Percentiles rank a stretch among this genome's conserved stretches.
phyloP scores from a whole-genome alignment of 2,888 invertebrate genomes.

The Ecliptopera silaceata region DNA sequence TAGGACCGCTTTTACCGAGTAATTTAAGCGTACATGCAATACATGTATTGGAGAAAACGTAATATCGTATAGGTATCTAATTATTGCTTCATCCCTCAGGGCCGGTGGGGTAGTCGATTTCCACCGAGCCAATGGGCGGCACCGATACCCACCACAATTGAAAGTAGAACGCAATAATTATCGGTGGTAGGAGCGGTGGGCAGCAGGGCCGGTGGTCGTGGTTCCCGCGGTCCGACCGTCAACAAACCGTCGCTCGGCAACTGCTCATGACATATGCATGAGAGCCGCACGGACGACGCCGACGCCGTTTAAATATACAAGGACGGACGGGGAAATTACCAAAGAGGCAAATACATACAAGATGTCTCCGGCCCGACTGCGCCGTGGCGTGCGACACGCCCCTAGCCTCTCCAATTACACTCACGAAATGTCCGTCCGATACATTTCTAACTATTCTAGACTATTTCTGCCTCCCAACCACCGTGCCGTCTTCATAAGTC shows the following conservation, averaged over 20 bases:
- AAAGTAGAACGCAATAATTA: slow-evolving; percentile 79
- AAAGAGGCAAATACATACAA: slow-evolving; percentile 76
- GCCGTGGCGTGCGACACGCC: slow-evolving; percentile 67
- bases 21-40: slow-evolving; percentile 68
- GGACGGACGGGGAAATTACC: slow-evolving; percentile 76
- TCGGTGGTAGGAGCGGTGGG: slow-evolving; percentile 54
- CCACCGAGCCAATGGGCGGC: slow-evolving; percentile 47
- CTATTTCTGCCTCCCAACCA: slow-evolving; percentile 66
- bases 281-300: slow-evolving; percentile 69
- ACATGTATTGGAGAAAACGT: slow-evolving; percentile 62
- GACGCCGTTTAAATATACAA: slow-evolving; percentile 77
- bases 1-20: slow-evolving; percentile 70
- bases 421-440: slow-evolving; percentile 69
- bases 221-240: slow-evolving; percentile 76
- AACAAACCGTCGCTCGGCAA: slow-evolving; percentile 82
- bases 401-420: slow-evolving; percentile 64
- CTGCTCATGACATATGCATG: slow-evolving; percentile 83
- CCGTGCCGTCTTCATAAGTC: slow-evolving; percentile 67
- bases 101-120: slow-evolving; percentile 36
- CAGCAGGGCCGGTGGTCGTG: slow-evolving; percentile 60
- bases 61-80: slow-evolving; percentile 53
- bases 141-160: slow-evolving; percentile 69
- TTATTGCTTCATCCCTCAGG: slow-evolving; percentile 74
- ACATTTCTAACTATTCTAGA: slow-evolving; percentile 61
- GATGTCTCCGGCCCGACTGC: slow-evolving; percentile 62